Percentiles rank a stretch among this genome's conserved stretches.
Conservation (phyloP, 2,888 invertebrate genomes). For the Drosophila histrio region DNA sequence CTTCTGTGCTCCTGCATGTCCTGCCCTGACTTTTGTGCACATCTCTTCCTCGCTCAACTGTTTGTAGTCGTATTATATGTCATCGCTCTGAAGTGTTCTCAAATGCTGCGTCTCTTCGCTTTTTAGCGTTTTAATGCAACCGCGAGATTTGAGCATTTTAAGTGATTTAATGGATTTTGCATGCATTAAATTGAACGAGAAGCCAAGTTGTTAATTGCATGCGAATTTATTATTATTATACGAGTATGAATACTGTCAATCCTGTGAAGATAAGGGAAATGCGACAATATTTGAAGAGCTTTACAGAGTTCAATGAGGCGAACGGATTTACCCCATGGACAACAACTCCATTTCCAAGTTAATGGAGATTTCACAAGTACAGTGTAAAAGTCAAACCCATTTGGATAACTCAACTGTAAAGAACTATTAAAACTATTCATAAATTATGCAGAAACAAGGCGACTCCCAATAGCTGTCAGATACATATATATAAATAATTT, state of each 20-base stretch:
- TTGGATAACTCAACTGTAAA: background rate
- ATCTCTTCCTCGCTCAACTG: slow-evolving; percentile 35
- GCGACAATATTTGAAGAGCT: slow-evolving; percentile 54
- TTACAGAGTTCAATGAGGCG: slow-evolving; percentile 36
- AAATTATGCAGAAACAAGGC: background rate
- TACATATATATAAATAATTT: background rate
- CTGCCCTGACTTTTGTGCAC: slow-evolving; percentile 44
- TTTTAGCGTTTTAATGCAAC: slow-evolving; percentile 52
- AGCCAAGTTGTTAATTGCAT: slow-evolving; percentile 72
- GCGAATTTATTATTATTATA: slow-evolving; percentile 62
- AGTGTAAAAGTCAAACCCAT: background rate
- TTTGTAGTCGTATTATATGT: slow-evolving; percentile 80
- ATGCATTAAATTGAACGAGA: slow-evolving; percentile 60
- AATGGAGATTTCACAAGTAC: slow-evolving; percentile 3
- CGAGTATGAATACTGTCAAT: slow-evolving; percentile 17
- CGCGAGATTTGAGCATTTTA: slow-evolving; percentile 44
- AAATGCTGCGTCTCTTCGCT: slow-evolving; percentile 34
- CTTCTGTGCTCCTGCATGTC: slow-evolving; percentile 40
- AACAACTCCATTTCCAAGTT: slow-evolving; percentile 10
- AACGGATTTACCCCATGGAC: slow-evolving; percentile 3
- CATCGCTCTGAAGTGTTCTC: slow-evolving; percentile 73
- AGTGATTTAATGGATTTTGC: slow-evolving; percentile 81
- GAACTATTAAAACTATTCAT: background rate
- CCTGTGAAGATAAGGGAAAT: slow-evolving; percentile 48
- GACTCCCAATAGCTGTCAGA: background rate